Evolutionary conservation across 2,797 vertebrate species (phyloP).

Genomic region (Myoxocephalus aenaeus): DNA sequence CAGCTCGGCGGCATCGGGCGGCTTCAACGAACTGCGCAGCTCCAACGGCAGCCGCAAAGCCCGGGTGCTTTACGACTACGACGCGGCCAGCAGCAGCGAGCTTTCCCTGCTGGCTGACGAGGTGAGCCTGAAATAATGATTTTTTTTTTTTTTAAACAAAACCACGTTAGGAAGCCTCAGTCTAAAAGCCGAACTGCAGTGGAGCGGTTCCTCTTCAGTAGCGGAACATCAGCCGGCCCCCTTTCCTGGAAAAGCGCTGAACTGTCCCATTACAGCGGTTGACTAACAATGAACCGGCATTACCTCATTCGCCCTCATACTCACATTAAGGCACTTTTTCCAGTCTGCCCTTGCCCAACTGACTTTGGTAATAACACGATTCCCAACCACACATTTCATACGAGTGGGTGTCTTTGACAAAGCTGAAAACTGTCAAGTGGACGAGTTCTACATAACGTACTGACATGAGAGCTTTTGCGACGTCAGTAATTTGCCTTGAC

Average conservation of each 20-base stretch:
- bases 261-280: constrained; percentile 20
- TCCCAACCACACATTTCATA: neutral
- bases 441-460: neutral
- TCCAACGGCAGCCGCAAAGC: constrained; percentile 92
- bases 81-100: constrained; percentile 97
- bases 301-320: constrained; percentile 35
- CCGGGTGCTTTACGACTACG: constrained; percentile 98
- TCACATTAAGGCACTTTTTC: constrained; percentile 24
- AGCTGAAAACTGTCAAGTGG: neutral
- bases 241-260: constrained; percentile 33
- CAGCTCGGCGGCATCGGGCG: constrained; percentile 80
- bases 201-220: constrained; percentile 6
- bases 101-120: constrained; percentile 98
- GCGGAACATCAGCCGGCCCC: constrained; percentile 15
- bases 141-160: too few species aligned
- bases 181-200: neutral
- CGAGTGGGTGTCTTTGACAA: neutral
- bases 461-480: neutral
- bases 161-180: neutral
- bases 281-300: constrained; percentile 38
- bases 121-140: constrained; percentile 79
- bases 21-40: constrained; percentile 90
- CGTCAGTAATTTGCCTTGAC: neutral
- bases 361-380: constrained; percentile 1
- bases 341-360: neutral